Percentiles rank a stretch among this genome's conserved stretches.
These are phyloP conservation scores for Penaeus japonicus DNA, from an alignment of 1,140 invertebrate species.

Conservation along the genomic window DNA sequence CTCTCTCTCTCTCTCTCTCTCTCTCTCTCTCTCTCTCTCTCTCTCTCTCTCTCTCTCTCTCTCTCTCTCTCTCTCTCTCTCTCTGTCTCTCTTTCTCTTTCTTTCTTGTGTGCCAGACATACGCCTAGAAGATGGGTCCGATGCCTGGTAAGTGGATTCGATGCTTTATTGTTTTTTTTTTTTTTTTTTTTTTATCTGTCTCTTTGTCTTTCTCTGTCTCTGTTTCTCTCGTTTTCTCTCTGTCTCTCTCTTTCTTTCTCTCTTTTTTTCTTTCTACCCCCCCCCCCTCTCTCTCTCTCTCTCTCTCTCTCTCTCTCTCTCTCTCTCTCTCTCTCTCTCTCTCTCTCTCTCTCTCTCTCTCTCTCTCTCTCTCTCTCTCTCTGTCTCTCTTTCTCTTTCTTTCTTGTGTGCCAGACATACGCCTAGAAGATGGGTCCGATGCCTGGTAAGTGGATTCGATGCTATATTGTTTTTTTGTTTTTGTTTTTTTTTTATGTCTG, in stretches of 20 bases:
- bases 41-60: neutral
- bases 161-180: neutral
- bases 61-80: neutral
- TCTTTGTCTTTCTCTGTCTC: neutral
- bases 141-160: conserved; percentile 33
- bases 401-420: neutral
- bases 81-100: neutral
- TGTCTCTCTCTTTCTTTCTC: neutral
- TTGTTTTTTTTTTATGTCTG: too few species aligned
- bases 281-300: neutral
- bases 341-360: too few species aligned
- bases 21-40: neutral
- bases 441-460: too few species aligned
- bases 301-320: too few species aligned
- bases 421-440: too few species aligned
- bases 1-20: neutral
- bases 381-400: conserved; percentile 8
- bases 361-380: neutral
- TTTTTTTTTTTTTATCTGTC: neutral
- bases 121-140: conserved; percentile 45
- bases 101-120: too few species aligned
- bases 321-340: too few species aligned
- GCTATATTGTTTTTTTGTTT: too few species aligned
- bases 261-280: neutral
- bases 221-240: too few species aligned